phyloP scores from a whole-genome alignment of 64 coral and sea anemone species.

The Orbicella faveolata region DNA sequence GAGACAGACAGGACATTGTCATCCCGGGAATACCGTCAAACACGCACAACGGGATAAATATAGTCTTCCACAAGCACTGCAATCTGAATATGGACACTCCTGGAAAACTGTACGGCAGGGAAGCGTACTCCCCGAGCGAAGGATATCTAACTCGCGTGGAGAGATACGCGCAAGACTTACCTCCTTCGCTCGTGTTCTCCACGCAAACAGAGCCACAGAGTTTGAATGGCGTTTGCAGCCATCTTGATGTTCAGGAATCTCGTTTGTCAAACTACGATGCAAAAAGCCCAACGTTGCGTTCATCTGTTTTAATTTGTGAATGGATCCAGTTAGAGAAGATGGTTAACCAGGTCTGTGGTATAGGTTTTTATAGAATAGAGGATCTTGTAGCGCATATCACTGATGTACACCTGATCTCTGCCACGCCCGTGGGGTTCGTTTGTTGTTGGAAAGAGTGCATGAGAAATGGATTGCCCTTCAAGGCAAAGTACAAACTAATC shows the following conservation, averaged over 20 bases:
- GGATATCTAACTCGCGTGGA: conserved; percentile 25
- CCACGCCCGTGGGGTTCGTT: conserved; percentile 39
- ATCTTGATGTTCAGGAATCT: not conserved
- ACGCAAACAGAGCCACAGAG: conserved; percentile 21
- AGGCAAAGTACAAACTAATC: conserved; percentile 72
- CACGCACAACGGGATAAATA: conserved; percentile 62
- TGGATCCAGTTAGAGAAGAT: conserved; percentile 32
- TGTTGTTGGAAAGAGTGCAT: conserved; percentile 68
- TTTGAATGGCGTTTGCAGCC: not conserved
- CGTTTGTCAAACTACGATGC: conserved; percentile 2
- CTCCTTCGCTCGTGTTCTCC: conserved; percentile 19
- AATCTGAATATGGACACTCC: conserved; percentile 27
- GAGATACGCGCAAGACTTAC: conserved; percentile 10
- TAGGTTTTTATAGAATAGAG: conserved; percentile 62
- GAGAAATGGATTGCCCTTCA: conserved; percentile 66
- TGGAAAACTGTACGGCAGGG: conserved; percentile 10
- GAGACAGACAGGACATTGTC: conserved; percentile 3
- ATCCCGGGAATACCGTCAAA: conserved; percentile 48
- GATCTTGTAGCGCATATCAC: conserved; percentile 67
- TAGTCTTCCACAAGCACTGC: conserved; percentile 66
- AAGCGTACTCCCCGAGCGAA: conserved; percentile 16
- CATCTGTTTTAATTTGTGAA: conserved; percentile 30
- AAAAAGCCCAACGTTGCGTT: not conserved
- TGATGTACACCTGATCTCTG: conserved; percentile 41
- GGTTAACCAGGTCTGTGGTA: conserved; percentile 45